Conservation (phyloP, 2,113 vertebrate species). For the Trinectes maculatus region DNA sequence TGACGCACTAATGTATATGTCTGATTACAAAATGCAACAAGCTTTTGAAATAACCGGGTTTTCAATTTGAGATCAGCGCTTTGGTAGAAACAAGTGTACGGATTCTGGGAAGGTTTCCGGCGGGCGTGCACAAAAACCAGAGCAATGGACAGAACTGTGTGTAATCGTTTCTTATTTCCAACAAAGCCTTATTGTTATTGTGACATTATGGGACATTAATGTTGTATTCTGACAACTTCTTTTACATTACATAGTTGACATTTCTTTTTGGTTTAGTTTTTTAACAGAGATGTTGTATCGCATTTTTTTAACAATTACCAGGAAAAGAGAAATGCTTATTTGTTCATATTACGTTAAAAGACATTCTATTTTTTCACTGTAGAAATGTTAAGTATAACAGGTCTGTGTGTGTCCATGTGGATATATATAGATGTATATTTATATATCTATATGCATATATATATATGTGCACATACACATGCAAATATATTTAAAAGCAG, state of each 20-base stretch:
- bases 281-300: constrained; percentile 80
- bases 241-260: constrained; percentile 77
- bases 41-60: constrained; percentile 44
- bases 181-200: constrained; percentile 86
- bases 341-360: constrained; percentile 93
- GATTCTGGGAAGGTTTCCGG: constrained; percentile 54
- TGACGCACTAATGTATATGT: constrained; percentile 46
- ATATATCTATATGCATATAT: constrained; percentile 44
- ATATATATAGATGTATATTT: constrained; percentile 40
- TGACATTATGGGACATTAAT: constrained; percentile 81
- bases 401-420: constrained; percentile 68
- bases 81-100: constrained; percentile 42
- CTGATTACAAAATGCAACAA: constrained; percentile 25
- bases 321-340: constrained; percentile 84
- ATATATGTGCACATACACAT: constrained; percentile 70
- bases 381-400: constrained; percentile 85
- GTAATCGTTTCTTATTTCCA: constrained; percentile 84
- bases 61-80: constrained; percentile 48
- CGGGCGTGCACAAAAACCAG: constrained; percentile 63
- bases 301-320: constrained; percentile 76
- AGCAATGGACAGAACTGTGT: constrained; percentile 77
- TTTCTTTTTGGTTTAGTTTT: constrained; percentile 76
- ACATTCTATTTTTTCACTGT: constrained; percentile 98
- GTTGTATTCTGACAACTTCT: constrained; percentile 79
- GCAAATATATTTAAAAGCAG: constrained; percentile 84